Conservation (phyloP, 2,888 invertebrate genomes). For the Carterocephalus palaemon region DNA sequence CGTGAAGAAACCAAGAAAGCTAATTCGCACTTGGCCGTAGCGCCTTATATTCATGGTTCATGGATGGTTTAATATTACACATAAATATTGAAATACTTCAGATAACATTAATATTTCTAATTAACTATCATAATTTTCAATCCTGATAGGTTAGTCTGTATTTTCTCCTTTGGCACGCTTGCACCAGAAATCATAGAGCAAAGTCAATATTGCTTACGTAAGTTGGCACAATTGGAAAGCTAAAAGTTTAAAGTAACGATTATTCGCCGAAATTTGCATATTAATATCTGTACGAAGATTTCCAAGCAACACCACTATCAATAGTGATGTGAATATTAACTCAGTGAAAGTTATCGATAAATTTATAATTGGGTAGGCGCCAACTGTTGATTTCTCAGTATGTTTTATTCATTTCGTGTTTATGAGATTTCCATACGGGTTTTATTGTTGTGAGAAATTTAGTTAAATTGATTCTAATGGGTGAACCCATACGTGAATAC, state of each 20-base stretch:
- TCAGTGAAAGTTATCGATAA: slow-evolving; percentile 24
- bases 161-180: too few relatives aligned
- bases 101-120: too few relatives aligned
- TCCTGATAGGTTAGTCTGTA: too few relatives aligned
- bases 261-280: slow-evolving; percentile 7
- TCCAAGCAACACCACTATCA: slow-evolving; percentile 5
- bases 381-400: slow-evolving; percentile 8
- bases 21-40: too few relatives aligned
- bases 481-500: too few relatives aligned
- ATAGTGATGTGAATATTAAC: slow-evolving; percentile 21
- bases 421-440: slow-evolving; percentile 3
- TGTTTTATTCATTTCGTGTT: slow-evolving; percentile 20
- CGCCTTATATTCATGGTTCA: too few relatives aligned
- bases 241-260: slow-evolving; percentile 19
- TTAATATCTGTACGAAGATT: slow-evolving; percentile 10
- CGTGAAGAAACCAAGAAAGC: too few relatives aligned
- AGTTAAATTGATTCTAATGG: background rate
- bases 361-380: slow-evolving; percentile 21
- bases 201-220: background rate
- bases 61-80: too few relatives aligned
- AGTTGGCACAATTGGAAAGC: background rate
- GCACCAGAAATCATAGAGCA: too few relatives aligned
- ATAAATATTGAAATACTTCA: too few relatives aligned
- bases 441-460: slow-evolving; percentile 11
- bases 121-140: too few relatives aligned